phyloP scores from a whole-genome alignment of 2,113 vertebrate genomes.

The Stercorarius parasiticus region DNA sequence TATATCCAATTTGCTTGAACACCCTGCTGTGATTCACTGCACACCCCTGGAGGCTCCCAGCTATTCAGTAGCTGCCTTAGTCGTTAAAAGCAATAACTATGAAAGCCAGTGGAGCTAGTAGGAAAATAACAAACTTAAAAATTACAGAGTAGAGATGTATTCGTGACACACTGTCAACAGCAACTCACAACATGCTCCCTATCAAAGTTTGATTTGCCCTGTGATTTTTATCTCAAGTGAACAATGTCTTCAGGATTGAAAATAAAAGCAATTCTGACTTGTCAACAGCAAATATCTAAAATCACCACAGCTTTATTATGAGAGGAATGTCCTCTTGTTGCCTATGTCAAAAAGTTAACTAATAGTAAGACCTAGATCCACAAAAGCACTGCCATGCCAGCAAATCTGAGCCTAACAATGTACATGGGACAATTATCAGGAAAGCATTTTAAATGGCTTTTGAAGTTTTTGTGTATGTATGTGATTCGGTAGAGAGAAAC shows the following conservation, averaged over 20 bases:
- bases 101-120: not conserved
- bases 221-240: not conserved
- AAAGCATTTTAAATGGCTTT: not conserved
- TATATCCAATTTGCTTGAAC: not conserved
- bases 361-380: not conserved
- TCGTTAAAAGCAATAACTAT: not conserved
- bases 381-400: not conserved
- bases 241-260: not conserved
- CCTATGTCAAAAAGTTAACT: not conserved
- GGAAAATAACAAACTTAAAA: not conserved
- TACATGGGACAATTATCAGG: not conserved
- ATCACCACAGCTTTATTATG: not conserved
- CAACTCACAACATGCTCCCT: not conserved
- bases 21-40: not conserved
- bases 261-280: conserved; percentile 1
- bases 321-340: not conserved
- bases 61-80: not conserved
- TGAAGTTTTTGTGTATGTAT: not conserved
- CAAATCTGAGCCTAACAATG: not conserved
- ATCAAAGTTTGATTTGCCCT: not conserved
- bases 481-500: not conserved
- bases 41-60: not conserved
- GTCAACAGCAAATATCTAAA: not conserved
- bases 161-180: not conserved
- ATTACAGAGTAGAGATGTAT: not conserved